Evolutionary conservation across 2,797 vertebrate genomes (phyloP).

Genomic region (Epinephelus coioides): DNA sequence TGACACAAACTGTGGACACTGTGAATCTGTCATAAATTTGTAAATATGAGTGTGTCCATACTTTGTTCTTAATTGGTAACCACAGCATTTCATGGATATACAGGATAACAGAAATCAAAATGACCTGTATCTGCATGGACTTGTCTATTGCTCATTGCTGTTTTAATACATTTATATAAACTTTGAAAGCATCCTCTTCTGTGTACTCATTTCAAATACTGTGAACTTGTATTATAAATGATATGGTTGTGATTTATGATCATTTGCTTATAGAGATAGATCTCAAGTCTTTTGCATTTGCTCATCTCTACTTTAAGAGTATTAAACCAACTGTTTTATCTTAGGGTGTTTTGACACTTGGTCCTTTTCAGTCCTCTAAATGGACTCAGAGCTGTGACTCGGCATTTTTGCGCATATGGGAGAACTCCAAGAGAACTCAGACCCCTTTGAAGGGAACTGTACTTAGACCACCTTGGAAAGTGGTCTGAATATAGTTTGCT

Average conservation of each 20-base stretch:
- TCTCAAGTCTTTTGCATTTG: neutral
- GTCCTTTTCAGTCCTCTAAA: too few relatives aligned
- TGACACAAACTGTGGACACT: neutral
- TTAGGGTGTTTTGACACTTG: too few relatives aligned
- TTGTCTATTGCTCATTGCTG: neutral
- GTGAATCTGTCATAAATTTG: neutral
- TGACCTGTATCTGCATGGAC: neutral
- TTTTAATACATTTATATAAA: conserved; percentile 3
- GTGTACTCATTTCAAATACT: neutral
- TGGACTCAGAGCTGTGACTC: too few relatives aligned
- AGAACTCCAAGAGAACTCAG: too few relatives aligned
- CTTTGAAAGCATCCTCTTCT: neutral
- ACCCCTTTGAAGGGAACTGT: too few relatives aligned
- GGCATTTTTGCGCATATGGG: too few relatives aligned
- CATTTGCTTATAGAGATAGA: neutral
- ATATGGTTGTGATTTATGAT: neutral
- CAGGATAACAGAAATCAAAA: neutral
- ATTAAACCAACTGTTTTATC: neutral
- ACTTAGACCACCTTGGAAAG: too few relatives aligned
- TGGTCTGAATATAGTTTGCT: too few relatives aligned
- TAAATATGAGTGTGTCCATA: neutral
- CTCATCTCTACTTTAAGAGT: neutral
- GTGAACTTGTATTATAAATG: neutral
- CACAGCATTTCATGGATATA: neutral
- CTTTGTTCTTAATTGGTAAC: neutral